Conservation (phyloP, 2,797 vertebrate genomes). For the Xenops minutus region DNA sequence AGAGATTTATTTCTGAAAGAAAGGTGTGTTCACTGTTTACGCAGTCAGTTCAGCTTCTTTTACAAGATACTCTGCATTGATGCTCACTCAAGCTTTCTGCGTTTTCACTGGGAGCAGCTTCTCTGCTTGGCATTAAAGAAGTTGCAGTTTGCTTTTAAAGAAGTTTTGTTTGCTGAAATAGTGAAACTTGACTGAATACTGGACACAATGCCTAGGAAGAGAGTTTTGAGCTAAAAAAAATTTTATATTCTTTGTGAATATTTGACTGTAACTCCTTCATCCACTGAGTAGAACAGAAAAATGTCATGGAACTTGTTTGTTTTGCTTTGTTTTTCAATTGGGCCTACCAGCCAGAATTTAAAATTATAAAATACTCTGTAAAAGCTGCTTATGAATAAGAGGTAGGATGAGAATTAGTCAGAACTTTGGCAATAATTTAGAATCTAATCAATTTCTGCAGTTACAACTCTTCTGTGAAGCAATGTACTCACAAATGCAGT, state of each 20-base stretch:
- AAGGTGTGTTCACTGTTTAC: not conserved
- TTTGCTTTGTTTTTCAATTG: not conserved
- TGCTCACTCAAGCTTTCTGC: not conserved
- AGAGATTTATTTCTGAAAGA: not conserved
- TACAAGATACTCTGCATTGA: not conserved
- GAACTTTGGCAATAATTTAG: not conserved
- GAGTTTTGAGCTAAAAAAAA: not conserved
- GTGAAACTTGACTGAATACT: not conserved
- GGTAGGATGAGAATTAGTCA: not conserved
- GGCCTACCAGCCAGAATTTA: not conserved
- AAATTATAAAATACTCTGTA: not conserved
- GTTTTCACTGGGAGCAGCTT: not conserved
- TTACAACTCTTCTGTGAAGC: not conserved
- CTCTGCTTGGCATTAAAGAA: not conserved
- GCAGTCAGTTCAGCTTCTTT: not conserved
- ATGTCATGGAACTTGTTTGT: not conserved
- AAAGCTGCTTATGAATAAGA: not conserved
- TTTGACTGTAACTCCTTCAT: not conserved
- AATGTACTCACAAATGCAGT: not conserved
- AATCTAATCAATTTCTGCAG: not conserved
- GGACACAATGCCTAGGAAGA: not conserved
- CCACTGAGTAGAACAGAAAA: not conserved
- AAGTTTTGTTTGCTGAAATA: not conserved
- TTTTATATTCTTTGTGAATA: not conserved
- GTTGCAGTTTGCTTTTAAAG: not conserved